Base-by-base conservation (phyloP, 2,113 vertebrate genomes). In the Chlamydotis undulata region DNA sequence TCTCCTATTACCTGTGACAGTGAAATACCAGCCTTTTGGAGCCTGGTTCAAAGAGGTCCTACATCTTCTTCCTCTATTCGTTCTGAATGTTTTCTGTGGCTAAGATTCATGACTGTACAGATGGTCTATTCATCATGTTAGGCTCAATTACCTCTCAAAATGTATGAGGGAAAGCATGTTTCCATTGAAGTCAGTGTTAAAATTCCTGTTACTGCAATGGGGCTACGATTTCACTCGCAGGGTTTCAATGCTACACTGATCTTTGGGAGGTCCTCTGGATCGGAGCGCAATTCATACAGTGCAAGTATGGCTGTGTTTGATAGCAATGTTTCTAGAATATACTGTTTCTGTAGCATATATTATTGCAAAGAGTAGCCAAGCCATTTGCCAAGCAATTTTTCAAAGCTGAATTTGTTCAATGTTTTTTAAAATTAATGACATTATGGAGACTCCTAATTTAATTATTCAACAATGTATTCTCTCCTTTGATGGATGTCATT, bases 101-200 rank as follows among this genome's bases (percentile, higher is more conserved):
- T 80, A 74, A 91, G 87, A 83, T 83, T 94, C 94, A 93, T 82
- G 61, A 73, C 82, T 69, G 19, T 69, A 90, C 89, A 96, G 93
- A 90, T 90, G 94, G 87, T 93, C 90, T 94, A 95, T 96, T 95
- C 94, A 96, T 96, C 93, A 94, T 70, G 82, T 77, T 90, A 90
- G 59, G 75, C 84, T 96, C 87, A 79, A 94, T 94, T 94, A 93
- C 93, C 22, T 94, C 85, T 90, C 92, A 88, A 96, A 96, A 93
- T 80, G 67, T 33, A 74, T 55, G 50, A 56, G 29, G 82, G 25
- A 80, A 94, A 80, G 49, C 61, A 57, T 94, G 74, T 94, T 97
- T 96, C 93, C 81, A 82, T n/a, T 87, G 93, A 93, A 91, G 53
- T 56, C 74, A 79, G 33, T 69, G 93, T 74, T 89, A 78, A 68